Evolutionary conservation across 2,888 invertebrate species (phyloP), one percentile per base, ranked within the genome.

Genomic region (Zelleria hepariella): DNA sequence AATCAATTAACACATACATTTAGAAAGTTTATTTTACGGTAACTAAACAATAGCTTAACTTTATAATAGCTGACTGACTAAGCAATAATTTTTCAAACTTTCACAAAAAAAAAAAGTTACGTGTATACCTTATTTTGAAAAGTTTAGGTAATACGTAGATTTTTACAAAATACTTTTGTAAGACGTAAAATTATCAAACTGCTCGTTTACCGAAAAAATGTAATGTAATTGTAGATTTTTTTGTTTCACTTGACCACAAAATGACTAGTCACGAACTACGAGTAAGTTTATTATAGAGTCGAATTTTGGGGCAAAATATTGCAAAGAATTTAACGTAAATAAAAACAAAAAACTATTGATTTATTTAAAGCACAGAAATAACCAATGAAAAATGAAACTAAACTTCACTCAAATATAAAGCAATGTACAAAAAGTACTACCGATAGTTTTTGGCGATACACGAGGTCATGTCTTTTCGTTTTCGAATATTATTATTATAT

Each of bases 401-500:
- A 5, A 15, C 2, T 5, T 15, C 2, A 1, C 10, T 32, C 2
- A 2, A 32, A 32, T 32, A 32, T 32, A 32, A 32, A 32, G 10
- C 32, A 15, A 42, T 10, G 15, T 1, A 42, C 10, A 42, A 42
- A 32, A 53, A 23, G 26, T 52, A 52, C 59, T 71, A 76, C 75
- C 73, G 70, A 69, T 64, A 64, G 58, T 62, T 66, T 64, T 64
- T 66, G 61, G 63, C 58, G 64, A 64, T 52, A 61, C 59, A 53
- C 60, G 62, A 58, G 69, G 70, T 73, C 32, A 42, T 66, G 70
- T 71, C 66, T 62, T 59, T 62, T 63, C 62, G 62, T 62, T 61
- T 63, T 54, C 42, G 15, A 32, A 7, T n/a, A 25, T 65, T 66
- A 71, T 68, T 67, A 20, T 49, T 4, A 58, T n/a, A 47, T 32